Conservation (phyloP, 2,113 vertebrate species). For the Brachypodius melanocephalos region DNA sequence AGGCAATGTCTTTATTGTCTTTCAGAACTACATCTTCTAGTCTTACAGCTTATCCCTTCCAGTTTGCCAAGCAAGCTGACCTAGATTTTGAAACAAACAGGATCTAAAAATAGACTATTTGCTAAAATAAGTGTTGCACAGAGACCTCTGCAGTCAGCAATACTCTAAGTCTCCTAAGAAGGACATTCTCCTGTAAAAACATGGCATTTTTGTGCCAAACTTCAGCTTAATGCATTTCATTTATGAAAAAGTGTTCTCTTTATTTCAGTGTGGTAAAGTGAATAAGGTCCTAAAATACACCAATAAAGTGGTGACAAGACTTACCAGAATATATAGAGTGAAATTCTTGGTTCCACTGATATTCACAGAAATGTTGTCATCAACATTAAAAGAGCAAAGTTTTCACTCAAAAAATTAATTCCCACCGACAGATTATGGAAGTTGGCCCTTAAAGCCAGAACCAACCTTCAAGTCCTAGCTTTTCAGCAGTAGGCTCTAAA, state of each 20-base stretch:
- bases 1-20: neutral
- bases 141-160: constrained; percentile 9
- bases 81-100: constrained; percentile 58
- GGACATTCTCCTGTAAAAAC: neutral
- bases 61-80: constrained; percentile 33
- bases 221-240: neutral
- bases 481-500: neutral
- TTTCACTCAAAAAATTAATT: neutral
- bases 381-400: neutral
- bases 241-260: neutral
- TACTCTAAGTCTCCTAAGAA: neutral
- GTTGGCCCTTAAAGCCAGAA: neutral
- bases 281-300: neutral
- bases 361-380: neutral
- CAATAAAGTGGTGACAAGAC: neutral
- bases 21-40: neutral
- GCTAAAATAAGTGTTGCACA: constrained; percentile 29
- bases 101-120: constrained; percentile 44
- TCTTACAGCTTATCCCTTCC: neutral
- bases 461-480: neutral
- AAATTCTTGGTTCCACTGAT: neutral
- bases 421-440: neutral
- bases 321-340: neutral
- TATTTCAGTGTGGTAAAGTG: neutral
- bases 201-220: neutral